Conservation (phyloP, 2,888 invertebrate genomes). For the Amiota communis region DNA sequence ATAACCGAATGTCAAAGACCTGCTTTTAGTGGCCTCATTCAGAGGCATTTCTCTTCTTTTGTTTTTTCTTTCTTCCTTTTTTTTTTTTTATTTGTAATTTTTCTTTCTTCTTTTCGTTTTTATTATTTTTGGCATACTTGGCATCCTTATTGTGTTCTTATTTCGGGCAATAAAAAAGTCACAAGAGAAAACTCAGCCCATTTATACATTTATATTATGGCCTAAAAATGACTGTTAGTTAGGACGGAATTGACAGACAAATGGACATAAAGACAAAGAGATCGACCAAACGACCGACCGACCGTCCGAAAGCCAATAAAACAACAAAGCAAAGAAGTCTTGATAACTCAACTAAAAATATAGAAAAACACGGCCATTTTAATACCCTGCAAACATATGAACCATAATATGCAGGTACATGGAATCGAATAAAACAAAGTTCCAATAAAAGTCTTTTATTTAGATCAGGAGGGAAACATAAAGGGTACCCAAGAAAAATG, state of each 20-base stretch:
- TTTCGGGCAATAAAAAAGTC: constrained; percentile 27
- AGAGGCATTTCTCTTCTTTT: constrained; percentile 5
- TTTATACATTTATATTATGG: constrained; percentile 19
- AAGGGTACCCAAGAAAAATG: too few relatives aligned
- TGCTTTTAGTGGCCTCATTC: neutral
- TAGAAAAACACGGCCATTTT: too few relatives aligned
- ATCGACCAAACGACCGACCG: too few relatives aligned
- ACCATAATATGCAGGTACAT: too few relatives aligned
- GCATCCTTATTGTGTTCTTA: constrained; percentile 27
- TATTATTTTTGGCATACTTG: constrained; percentile 20
- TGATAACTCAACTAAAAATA: too few relatives aligned
- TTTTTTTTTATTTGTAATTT: neutral
- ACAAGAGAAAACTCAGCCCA: constrained; percentile 19
- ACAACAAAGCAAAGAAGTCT: neutral
- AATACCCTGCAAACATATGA: too few relatives aligned
- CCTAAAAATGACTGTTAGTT: neutral
- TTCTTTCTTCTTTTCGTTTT: neutral
- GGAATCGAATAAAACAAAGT: too few relatives aligned
- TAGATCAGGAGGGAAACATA: too few relatives aligned
- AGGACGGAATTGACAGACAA: neutral
- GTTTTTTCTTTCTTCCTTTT: neutral
- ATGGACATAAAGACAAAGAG: neutral
- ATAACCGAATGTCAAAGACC: constrained; percentile 8
- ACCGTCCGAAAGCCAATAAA: neutral
- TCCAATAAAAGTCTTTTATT: too few relatives aligned